Base-by-base conservation (phyloP, 64 coral and sea anemone genomes). In the Trachythela sp. region DNA sequence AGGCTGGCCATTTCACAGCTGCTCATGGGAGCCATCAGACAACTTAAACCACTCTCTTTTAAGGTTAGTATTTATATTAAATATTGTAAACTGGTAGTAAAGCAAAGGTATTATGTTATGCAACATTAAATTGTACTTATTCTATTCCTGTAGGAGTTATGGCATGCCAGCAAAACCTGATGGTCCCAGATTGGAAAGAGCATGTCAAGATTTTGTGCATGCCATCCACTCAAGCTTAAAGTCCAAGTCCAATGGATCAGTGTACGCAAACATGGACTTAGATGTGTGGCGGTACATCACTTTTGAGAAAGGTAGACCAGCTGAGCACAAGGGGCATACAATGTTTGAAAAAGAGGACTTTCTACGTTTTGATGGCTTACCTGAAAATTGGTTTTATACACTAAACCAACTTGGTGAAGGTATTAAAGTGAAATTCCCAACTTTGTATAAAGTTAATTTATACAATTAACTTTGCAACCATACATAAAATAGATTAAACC, bases 221-320 rank as follows among this genome's bases (percentile, higher is more conserved):
- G 75, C 75, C 34, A 80, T 80, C 34, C 32, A 80, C 27, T 36
- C 75, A 34, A 29, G 59, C 59, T 85, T 86, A 26, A 86, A 48
- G 35, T 70, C 83, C 1, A 86, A 11, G 58, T 48, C 38, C 13
- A 86, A 13, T 41, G 84, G 15, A 13, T 54, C 54, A 54, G 20
- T 51, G 0, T 52, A 70, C 33, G 36, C 86, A 6, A 24, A 38
- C 0, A 86, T 91, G 18, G 40, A 91, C 10, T 68, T 72, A 20
- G 90, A 91, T 77, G 90, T 91, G 10, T 91, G 84, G 90, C 84
- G 59, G 29, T 91, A 91, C 48, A 22, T 86, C 22, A 40, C 48
- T 54, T 54, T 67, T 2, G 27, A 71, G 9, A 68, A 91, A 31
- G 90, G 89, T 14, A 54, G 22, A 24, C 36, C 38, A 27, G 86